A percentile compares a stretch with the other conserved stretches of the same genome.
phyloP scores from a whole-genome alignment of 2,888 invertebrate genomes.

The Ceramica pisi region DNA sequence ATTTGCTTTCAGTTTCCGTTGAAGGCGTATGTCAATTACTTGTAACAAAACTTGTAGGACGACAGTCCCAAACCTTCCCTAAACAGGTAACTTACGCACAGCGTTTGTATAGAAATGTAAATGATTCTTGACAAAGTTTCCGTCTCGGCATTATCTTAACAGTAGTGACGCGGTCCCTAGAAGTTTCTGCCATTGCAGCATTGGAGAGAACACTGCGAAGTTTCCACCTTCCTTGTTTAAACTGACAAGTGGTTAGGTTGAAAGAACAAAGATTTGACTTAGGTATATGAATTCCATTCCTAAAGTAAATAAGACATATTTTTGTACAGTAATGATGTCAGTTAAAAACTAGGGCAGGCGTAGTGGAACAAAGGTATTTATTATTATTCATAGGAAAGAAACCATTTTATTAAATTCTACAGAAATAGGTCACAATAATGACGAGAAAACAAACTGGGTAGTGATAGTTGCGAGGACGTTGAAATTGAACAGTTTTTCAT shows the following conservation, averaged over 20 bases:
- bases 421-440: slow-evolving; percentile 29
- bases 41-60: slow-evolving; percentile 47
- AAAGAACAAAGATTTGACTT: slow-evolving; percentile 38
- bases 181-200: slow-evolving; percentile 45
- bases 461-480: slow-evolving; percentile 15
- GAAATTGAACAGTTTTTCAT: slow-evolving; percentile 25
- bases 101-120: slow-evolving; percentile 63
- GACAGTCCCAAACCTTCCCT: slow-evolving; percentile 42
- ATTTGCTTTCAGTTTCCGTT: slow-evolving; percentile 55
- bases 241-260: slow-evolving; percentile 40
- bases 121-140: slow-evolving; percentile 62
- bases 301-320: slow-evolving; percentile 17
- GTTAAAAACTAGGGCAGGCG: slow-evolving; percentile 36
- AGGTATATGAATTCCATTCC: slow-evolving; percentile 31
- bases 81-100: slow-evolving; percentile 51
- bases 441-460: not conserved
- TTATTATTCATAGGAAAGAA: slow-evolving; percentile 7
- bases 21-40: slow-evolving; percentile 43
- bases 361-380: slow-evolving; percentile 19
- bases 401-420: slow-evolving; percentile 8
- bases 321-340: slow-evolving; percentile 18
- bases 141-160: slow-evolving; percentile 58
- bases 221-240: slow-evolving; percentile 47
- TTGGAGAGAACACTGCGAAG: slow-evolving; percentile 40
- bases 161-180: slow-evolving; percentile 43